These are phyloP conservation scores for Oryzias woworae DNA, from an alignment of 2,113 vertebrate species.

Conservation along the genomic window DNA sequence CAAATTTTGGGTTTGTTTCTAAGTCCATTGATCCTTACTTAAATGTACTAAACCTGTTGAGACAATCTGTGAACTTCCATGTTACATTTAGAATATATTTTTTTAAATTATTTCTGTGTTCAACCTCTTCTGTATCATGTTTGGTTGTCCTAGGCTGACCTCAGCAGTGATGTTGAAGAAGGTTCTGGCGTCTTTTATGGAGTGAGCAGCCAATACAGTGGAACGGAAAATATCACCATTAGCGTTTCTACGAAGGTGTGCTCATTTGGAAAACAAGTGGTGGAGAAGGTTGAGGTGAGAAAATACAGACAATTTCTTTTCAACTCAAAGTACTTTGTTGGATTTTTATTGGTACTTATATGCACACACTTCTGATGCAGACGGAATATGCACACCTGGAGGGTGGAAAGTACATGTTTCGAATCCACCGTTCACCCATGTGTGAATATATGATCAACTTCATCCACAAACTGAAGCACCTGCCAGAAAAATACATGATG, in stretches of 20 bases:
- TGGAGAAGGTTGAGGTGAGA: slow-evolving; percentile 96
- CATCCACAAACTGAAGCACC: slow-evolving; percentile 96
- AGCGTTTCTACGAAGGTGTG: slow-evolving; percentile 95
- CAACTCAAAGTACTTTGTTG: neutral
- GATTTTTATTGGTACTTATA: neutral
- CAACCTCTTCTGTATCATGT: neutral
- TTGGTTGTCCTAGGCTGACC: slow-evolving; percentile 81
- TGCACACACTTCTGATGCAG: slow-evolving; percentile 58
- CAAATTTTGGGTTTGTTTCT: slow-evolving; percentile 89
- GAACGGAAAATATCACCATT: slow-evolving; percentile 92
- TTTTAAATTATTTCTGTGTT: neutral
- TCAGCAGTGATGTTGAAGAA: slow-evolving; percentile 88
- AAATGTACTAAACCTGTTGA: too few relatives aligned
- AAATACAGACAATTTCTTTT: fast-evolving
- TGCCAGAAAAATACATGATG: slow-evolving; percentile 98
- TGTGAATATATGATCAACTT: slow-evolving; percentile 99
- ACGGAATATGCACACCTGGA: slow-evolving; percentile 90
- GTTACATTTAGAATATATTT: neutral
- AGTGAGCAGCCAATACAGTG: slow-evolving; percentile 94
- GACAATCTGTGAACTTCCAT: too few relatives aligned
- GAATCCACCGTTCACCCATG: slow-evolving; percentile 94
- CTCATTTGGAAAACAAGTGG: slow-evolving; percentile 95
- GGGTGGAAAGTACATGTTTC: slow-evolving; percentile 89
- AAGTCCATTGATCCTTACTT: neutral
- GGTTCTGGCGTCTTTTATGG: slow-evolving; percentile 89